phyloP scores from a whole-genome alignment of 2,888 invertebrate species.

The Campopleginae sp. region DNA sequence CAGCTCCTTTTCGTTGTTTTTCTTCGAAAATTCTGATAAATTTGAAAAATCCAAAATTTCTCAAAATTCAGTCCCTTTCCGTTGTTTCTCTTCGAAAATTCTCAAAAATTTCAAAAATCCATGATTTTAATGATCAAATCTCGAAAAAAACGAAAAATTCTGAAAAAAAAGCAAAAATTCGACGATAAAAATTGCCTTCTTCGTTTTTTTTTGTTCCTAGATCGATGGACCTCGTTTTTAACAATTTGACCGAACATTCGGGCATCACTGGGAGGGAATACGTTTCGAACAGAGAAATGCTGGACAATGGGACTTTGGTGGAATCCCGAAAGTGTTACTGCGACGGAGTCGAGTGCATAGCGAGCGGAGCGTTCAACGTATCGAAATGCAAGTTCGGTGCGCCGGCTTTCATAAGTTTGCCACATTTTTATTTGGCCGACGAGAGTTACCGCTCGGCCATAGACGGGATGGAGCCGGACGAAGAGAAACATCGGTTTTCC shows the following conservation, averaged over 20 bases:
- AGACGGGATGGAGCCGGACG: constrained; percentile 88
- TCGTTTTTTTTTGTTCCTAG: constrained; percentile 75
- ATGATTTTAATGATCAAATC: not conserved
- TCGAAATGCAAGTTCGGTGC: constrained; percentile 91
- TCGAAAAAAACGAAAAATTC: not conserved
- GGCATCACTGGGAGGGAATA: constrained; percentile 86
- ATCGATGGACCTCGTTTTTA: constrained; percentile 82
- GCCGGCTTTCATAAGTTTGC: constrained; percentile 93
- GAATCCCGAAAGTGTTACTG: constrained; percentile 90
- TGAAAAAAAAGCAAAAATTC: not conserved
- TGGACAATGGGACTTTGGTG: constrained; percentile 90
- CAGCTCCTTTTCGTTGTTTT: not conserved
- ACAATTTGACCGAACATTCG: constrained; percentile 81
- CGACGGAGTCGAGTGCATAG: constrained; percentile 83
- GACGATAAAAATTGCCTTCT: not conserved
- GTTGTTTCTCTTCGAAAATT: not conserved
- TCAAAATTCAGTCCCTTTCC: not conserved
- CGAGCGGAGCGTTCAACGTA: constrained; percentile 89
- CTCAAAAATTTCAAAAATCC: not conserved
- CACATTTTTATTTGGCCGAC: constrained; percentile 92
- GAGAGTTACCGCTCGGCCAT: constrained; percentile 87
- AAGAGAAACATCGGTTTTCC: constrained; percentile 88
- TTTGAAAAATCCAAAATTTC: not conserved
- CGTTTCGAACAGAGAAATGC: constrained; percentile 87
- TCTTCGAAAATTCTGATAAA: not conserved